Base-by-base conservation (phyloP, 2,797 vertebrate species). In the Adelosebastes latens region DNA sequence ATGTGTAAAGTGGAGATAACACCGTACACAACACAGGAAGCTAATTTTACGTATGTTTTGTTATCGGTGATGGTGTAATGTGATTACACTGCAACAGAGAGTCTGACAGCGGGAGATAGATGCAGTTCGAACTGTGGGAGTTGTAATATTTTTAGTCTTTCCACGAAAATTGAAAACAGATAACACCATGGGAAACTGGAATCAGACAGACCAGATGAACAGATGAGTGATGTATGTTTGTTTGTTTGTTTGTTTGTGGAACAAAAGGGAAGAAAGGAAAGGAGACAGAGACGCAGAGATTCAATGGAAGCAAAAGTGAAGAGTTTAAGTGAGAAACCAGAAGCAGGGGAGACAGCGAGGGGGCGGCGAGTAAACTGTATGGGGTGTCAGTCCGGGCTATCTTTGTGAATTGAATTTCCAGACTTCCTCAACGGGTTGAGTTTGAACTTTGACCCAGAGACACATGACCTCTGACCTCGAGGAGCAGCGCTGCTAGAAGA, bases 321-420 rank as follows among this genome's bases (percentile, higher is more conserved):
- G n/a, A 29, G 12, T 77, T 72, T 74, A 90, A 90, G 81, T 72
- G 77, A 87, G 81, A 90, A 88, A 87, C 67, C 85, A 91, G 82
- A 85, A 69, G 76, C 31, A 18, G 60, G n/a, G 63, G 58, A 20
- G 58, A 81, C 64, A 77, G 75, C 22, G 1, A 60, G 16, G 32
- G 60, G 68, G 36, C 8, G 32, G 55, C 1, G 18, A 18, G 56
- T 42, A 22, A 83, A 82, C 8, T 27, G 65, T 76, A 49, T 2
- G 16, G 42, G 20, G 59, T 83, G 82, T 89, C 83, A 77, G 8
- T 82, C 58, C 36, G n/a, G 59, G 24, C 46, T 22, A 22, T 70
- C 75, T 62, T 46, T 55, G 39, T 22, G 32, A 83, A 90, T 25
- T 77, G 79, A 83, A 71, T 89, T 85, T 88, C 79, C 90, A 93